These are phyloP conservation scores for Albula goreensis DNA, from an alignment of 2,113 vertebrate species.

Conservation along the genomic window DNA sequence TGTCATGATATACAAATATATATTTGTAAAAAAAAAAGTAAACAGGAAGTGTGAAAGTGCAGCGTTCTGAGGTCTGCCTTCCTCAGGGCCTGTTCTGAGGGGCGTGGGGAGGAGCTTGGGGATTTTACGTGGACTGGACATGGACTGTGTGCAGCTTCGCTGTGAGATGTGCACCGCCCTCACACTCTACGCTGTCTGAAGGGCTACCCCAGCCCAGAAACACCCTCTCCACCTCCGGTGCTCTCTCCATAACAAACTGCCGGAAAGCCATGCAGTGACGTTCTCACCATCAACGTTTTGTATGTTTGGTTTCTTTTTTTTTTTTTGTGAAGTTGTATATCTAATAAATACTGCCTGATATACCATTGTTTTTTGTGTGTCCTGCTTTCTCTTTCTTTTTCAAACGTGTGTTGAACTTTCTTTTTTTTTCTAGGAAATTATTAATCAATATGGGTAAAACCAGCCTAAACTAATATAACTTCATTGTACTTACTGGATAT, in stretches of 20 bases:
- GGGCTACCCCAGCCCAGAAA: background rate
- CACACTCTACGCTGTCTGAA: background rate
- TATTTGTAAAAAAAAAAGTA: background rate
- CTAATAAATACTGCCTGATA: slow-evolving; percentile 86
- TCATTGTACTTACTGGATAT: background rate
- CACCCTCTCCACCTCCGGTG: background rate
- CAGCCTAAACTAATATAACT: background rate
- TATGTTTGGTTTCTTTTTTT: slow-evolving; percentile 39
- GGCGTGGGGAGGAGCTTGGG: slow-evolving; percentile 52
- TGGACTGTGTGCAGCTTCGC: background rate
- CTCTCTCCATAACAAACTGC: background rate
- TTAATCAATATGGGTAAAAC: background rate
- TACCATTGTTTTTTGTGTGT: background rate
- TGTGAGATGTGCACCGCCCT: background rate
- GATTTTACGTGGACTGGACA: background rate
- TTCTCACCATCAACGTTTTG: slow-evolving; percentile 75
- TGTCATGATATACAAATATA: too few species aligned
- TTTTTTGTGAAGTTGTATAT: slow-evolving; percentile 69
- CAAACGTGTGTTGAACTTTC: too few species aligned
- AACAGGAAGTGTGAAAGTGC: background rate
- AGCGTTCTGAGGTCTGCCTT: slow-evolving; percentile 67
- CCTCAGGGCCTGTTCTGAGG: slow-evolving; percentile 64
- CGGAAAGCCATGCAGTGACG: slow-evolving; percentile 22
- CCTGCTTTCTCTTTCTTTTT: too few species aligned
- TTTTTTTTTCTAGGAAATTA: background rate